Percentiles rank a stretch among this genome's conserved stretches.
Conservation (phyloP, 2,113 vertebrate genomes). For the Laticauda colubrina region DNA sequence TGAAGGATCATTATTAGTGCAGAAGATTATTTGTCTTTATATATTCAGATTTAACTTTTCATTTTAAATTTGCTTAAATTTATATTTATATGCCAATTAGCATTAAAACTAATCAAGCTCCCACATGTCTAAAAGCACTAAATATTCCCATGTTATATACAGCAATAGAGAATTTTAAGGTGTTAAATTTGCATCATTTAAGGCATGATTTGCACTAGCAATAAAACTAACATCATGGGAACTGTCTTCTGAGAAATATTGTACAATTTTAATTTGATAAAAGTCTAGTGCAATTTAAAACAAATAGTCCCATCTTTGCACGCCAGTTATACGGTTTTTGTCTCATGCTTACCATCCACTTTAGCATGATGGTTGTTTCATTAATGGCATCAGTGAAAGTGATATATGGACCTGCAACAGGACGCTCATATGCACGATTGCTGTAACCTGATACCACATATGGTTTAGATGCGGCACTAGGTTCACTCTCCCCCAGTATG, state of each 20-base stretch:
- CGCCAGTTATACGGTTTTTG: neutral
- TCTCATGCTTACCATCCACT: slow-evolving; percentile 86
- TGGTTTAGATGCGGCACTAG: slow-evolving; percentile 86
- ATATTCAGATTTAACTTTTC: neutral
- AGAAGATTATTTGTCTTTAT: neutral
- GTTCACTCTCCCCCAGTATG: slow-evolving; percentile 90
- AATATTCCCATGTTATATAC: neutral
- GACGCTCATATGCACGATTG: slow-evolving; percentile 81
- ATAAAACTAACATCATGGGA: neutral
- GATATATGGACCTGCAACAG: slow-evolving; percentile 92
- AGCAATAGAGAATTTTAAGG: neutral
- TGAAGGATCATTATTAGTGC: neutral
- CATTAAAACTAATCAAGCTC: neutral
- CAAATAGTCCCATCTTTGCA: neutral
- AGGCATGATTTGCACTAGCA: neutral
- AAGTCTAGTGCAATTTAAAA: neutral
- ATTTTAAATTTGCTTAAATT: neutral
- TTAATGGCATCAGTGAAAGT: slow-evolving; percentile 97
- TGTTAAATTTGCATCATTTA: neutral
- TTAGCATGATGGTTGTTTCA: slow-evolving; percentile 94
- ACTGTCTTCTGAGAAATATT: neutral
- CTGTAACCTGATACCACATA: slow-evolving; percentile 87
- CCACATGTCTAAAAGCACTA: neutral
- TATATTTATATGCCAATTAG: neutral
- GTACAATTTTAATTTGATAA: neutral